Evolutionary conservation across 2,797 vertebrate genomes (phyloP), one percentile per base, ranked within the genome.

Genomic region (Sebastes paucispinis): DNA sequence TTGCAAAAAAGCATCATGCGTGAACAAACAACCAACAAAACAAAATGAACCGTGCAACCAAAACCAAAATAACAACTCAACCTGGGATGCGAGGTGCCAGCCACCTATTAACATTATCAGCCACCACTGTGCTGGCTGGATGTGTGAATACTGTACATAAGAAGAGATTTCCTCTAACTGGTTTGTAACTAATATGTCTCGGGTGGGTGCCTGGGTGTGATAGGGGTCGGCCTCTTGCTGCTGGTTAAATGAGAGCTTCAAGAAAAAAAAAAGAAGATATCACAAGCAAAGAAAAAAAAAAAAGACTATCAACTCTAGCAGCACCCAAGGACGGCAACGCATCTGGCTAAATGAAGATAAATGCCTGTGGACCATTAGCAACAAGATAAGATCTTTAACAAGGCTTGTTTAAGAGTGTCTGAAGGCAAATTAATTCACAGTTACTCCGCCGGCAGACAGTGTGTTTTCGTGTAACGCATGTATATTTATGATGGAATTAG

Each of bases 401-500:
- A 95, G 95, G 89, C 94, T 92, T 94, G 94, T 95, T 95, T 95
- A 95, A 95, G 93, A 96, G 94, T 88, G 94, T 96, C 94, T 95
- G 93, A 95, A 96, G 93, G 94, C 95, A 95, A 96, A 96, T 96
- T 95, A 96, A 96, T 96, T 95, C 95, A 93, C 93, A 94, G 95
- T 93, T 95, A 93, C 88, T 92, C 91, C 43, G 87, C 91, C 86
- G 88, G 91, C 94, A 92, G 94, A 95, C 93, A 91, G 89, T 94
- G 91, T 93, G 92, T 94, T 95, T 94, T 92, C 84, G 66, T 93
- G 92, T 94, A 96, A 96, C 90, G 85, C 94, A 95, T 96, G 95
- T 96, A 95, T 96, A 96, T 96, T 96, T 96, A 96, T 95, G 95
- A 96, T 93, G 91, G 92, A 96, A 96, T 96, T 95, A 94, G 94